A percentile compares a stretch with the other conserved stretches of the same genome.
These are phyloP conservation scores for Noctua fimbriata DNA, from an alignment of 2,888 invertebrate genomes.

Conservation along the genomic window DNA sequence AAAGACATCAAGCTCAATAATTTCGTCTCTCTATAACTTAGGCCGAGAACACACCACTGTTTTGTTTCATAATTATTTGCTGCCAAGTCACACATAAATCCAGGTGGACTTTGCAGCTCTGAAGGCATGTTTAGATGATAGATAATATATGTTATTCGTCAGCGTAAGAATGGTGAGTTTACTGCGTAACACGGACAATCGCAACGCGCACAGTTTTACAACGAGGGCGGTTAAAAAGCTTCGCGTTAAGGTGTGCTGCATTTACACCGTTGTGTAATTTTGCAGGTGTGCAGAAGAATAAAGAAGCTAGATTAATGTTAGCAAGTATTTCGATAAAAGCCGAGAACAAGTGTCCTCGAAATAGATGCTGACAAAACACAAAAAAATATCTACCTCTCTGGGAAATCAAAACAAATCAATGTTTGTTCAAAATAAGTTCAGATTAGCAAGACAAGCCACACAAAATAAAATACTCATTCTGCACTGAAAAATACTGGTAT, in stretches of 20 bases:
- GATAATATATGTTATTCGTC: conserved; percentile 82
- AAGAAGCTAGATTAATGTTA: background rate
- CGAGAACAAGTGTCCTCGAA: background rate
- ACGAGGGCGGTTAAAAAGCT: conserved; percentile 87
- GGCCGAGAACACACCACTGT: conserved; percentile 27
- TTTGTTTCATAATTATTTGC: conserved; percentile 60
- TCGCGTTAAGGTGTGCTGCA: conserved; percentile 78
- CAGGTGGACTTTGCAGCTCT: conserved; percentile 42
- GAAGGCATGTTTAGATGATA: conserved; percentile 81
- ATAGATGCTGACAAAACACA: background rate
- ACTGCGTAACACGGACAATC: conserved; percentile 90
- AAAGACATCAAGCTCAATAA: background rate
- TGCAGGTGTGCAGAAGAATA: background rate
- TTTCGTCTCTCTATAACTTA: background rate
- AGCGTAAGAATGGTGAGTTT: conserved; percentile 83
- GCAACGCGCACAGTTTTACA: conserved; percentile 86
- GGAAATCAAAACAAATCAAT: background rate
- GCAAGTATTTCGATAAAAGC: background rate
- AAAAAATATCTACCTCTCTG: background rate
- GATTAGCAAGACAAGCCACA: background rate
- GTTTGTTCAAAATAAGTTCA: background rate
- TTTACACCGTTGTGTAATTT: conserved; percentile 74
- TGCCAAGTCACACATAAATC: conserved; percentile 60
- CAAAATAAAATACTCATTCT: background rate
- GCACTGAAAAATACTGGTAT: background rate